Evolutionary conservation across 2,797 vertebrate species (phyloP).

Genomic region (Trachops cirrhosus): DNA sequence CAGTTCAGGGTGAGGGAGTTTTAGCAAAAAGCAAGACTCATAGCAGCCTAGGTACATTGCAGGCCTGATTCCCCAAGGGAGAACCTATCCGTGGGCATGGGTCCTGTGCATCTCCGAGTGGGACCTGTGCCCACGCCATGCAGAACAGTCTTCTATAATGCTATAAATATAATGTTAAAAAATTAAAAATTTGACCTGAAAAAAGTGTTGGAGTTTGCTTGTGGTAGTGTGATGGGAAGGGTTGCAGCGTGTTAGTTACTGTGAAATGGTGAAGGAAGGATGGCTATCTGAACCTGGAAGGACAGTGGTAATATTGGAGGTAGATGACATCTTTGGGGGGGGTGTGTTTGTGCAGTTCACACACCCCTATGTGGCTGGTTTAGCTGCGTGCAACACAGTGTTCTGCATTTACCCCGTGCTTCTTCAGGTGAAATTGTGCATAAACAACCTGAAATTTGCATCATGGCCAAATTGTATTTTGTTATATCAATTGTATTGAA

Average conservation of each 20-base stretch:
- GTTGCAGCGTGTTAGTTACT: background rate
- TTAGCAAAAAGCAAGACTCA: too few species aligned
- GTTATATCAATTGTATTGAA: background rate
- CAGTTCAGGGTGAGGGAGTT: too few species aligned
- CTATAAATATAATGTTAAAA: background rate
- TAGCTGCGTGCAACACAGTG: background rate
- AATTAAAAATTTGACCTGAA: background rate
- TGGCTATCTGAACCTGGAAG: background rate
- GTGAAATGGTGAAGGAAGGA: background rate
- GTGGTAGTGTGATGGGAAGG: background rate
- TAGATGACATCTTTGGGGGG: too few species aligned
- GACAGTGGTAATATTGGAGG: background rate
- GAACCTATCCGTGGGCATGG: too few species aligned
- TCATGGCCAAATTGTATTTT: background rate
- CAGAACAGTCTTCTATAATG: background rate
- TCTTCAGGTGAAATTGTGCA: background rate
- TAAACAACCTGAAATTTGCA: background rate
- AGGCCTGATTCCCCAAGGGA: too few species aligned
- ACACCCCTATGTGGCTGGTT: background rate
- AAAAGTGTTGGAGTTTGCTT: background rate
- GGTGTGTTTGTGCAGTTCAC: rapidly evolving
- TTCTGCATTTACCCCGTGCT: background rate
- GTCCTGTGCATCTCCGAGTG: too few species aligned
- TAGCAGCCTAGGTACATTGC: too few species aligned
- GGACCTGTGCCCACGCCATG: too few species aligned